These are phyloP conservation scores for Ammodytes marinus DNA, from an alignment of 2,113 vertebrate genomes.

Conservation along the genomic window DNA sequence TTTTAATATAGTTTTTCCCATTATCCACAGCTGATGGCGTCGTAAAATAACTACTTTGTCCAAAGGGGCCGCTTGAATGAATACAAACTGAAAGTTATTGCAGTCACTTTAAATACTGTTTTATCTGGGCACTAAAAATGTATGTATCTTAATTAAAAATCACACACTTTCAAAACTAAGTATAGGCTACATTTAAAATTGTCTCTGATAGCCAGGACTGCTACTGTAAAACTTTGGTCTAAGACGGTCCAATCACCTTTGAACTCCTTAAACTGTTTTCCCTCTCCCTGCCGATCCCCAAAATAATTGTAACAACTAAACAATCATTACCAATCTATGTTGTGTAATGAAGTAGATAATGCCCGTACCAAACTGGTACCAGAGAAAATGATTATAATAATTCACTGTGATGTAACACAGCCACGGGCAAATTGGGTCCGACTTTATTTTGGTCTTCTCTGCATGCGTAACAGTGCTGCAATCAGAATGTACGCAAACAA, in stretches of 20 bases:
- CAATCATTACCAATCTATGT: neutral
- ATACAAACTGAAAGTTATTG: neutral
- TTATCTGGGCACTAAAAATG: neutral
- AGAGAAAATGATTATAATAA: constrained; percentile 27
- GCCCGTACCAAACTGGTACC: constrained; percentile 17
- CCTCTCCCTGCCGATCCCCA: neutral
- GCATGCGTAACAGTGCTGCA: constrained; percentile 16
- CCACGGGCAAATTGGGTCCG: constrained; percentile 10
- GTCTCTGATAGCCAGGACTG: neutral
- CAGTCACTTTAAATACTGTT: neutral
- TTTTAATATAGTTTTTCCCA: too few relatives aligned
- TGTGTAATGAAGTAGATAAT: constrained; percentile 13
- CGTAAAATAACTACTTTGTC: too few relatives aligned
- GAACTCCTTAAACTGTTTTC: constrained; percentile 6
- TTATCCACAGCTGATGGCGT: too few relatives aligned
- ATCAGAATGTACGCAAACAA: constrained; percentile 34
- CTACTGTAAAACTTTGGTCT: neutral
- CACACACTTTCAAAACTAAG: neutral
- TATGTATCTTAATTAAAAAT: neutral
- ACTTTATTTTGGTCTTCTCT: constrained; percentile 33
- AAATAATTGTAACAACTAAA: constrained; percentile 29
- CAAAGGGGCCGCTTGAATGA: neutral
- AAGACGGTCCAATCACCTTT: neutral
- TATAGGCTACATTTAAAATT: neutral
- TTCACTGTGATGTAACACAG: constrained; percentile 35